These are phyloP conservation scores for Corythoichthys intestinalis DNA, from an alignment of 2,113 vertebrate species.

Conservation along the genomic window DNA sequence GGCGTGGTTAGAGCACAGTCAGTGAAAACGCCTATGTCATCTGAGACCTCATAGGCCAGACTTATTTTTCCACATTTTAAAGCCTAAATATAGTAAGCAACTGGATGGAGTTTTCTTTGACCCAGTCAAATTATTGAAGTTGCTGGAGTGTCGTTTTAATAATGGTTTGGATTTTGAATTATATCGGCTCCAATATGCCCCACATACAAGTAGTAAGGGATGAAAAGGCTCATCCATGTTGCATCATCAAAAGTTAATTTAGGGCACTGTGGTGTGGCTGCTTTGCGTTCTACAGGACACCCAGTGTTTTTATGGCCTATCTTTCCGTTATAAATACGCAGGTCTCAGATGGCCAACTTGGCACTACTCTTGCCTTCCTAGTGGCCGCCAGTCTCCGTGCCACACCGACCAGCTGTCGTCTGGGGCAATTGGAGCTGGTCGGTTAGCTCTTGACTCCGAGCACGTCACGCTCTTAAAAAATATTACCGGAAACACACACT, in stretches of 20 bases:
- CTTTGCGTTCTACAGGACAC: not conserved
- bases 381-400: conserved; percentile 46
- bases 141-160: not conserved
- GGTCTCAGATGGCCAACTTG: conserved; percentile 20
- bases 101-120: too few species aligned
- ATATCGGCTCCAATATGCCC: not conserved
- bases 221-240: not conserved
- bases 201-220: not conserved
- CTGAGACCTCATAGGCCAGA: too few species aligned
- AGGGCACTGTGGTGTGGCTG: not conserved
- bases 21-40: too few species aligned
- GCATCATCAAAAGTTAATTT: not conserved
- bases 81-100: too few species aligned
- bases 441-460: conserved; percentile 19
- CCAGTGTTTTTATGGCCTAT: conserved; percentile 10
- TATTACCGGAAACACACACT: conserved; percentile 68
- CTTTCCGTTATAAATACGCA: conserved; percentile 71
- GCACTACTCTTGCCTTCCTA: conserved; percentile 32
- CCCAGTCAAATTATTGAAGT: too few species aligned
- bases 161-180: not conserved
- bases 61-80: too few species aligned
- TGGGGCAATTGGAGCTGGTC: conserved; percentile 60
- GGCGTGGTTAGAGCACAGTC: too few species aligned
- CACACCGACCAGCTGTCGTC: conserved; percentile 72
- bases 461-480: conserved; percentile 43